phyloP scores from a whole-genome alignment of 2,888 invertebrate species.

The Eumerus sabulonum region DNA sequence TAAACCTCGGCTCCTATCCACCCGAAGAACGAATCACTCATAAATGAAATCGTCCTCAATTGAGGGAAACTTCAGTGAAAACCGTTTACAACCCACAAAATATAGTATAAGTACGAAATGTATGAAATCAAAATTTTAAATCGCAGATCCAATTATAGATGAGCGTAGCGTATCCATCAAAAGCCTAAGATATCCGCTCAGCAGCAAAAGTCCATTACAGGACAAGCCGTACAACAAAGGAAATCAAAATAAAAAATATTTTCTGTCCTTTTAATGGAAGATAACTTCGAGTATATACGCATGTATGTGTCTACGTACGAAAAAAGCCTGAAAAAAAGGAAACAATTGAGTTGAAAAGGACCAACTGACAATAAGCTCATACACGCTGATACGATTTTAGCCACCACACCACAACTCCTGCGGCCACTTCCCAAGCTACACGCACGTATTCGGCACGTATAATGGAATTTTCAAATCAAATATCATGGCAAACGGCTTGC shows the following conservation, averaged over 20 bases:
- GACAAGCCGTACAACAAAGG: neutral
- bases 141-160: conserved; percentile 57
- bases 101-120: too few species aligned
- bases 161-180: conserved; percentile 20
- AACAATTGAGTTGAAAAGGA: neutral
- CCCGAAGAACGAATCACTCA: conserved; percentile 9
- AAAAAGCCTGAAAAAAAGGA: neutral
- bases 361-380: conserved; percentile 43
- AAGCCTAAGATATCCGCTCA: conserved; percentile 36
- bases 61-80: conserved; percentile 30
- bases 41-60: conserved; percentile 44
- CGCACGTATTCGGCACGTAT: too few species aligned
- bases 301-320: too few species aligned
- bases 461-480: conserved; percentile 51
- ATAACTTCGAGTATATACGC: conserved; percentile 24
- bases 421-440: too few species aligned
- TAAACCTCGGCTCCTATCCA: neutral
- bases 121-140: conserved; percentile 52
- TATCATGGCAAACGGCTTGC: conserved; percentile 55
- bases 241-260: conserved; percentile 24
- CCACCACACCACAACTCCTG: neutral
- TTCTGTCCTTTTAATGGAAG: conserved; percentile 37
- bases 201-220: neutral
- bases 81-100: conserved; percentile 53
- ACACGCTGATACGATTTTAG: conserved; percentile 37